A percentile compares a stretch with the other conserved stretches of the same genome.
Conservation (phyloP, 2,113 vertebrate genomes). For the Prionailurus viverrinus region DNA sequence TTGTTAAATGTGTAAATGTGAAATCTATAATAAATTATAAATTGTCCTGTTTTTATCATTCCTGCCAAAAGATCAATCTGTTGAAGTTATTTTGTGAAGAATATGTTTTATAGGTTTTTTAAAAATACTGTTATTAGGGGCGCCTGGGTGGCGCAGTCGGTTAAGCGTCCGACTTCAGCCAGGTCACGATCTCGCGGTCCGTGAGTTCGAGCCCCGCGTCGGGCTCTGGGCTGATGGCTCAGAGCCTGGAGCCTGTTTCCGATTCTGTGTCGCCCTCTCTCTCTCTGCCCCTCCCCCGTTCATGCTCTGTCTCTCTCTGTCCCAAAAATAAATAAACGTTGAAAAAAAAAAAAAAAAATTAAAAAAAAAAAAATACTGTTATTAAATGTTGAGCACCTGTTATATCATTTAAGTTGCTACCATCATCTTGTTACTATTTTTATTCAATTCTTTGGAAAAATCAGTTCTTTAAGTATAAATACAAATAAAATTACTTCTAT, state of each 20-base stretch:
- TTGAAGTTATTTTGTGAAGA: slow-evolving; percentile 33
- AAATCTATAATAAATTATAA: slow-evolving; percentile 40
- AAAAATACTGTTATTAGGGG: not conserved
- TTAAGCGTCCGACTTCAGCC: too few species aligned
- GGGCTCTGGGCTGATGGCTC: too few species aligned
- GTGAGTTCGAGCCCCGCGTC: too few species aligned
- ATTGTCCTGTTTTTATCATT: slow-evolving; percentile 29
- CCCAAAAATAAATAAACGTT: too few species aligned
- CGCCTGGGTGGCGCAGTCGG: too few species aligned
- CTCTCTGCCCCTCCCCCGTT: too few species aligned
- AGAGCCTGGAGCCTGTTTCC: too few species aligned
- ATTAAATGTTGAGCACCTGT: not conserved
- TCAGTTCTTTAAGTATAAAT: not conserved
- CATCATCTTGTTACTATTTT: not conserved
- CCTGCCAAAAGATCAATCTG: not conserved
- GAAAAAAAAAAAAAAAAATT: too few species aligned
- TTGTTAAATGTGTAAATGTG: not conserved
- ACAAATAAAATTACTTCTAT: slow-evolving; percentile 21
- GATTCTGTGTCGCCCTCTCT: too few species aligned
- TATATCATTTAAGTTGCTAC: not conserved
- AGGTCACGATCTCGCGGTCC: too few species aligned
- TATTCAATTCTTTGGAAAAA: not conserved
- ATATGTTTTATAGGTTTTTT: not conserved
- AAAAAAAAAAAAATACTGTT: not conserved
- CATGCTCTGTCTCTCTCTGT: too few species aligned